These are phyloP conservation scores for Pseudorhombus dupliciocellatus DNA, from an alignment of 2,113 vertebrate genomes.

Conservation along the genomic window DNA sequence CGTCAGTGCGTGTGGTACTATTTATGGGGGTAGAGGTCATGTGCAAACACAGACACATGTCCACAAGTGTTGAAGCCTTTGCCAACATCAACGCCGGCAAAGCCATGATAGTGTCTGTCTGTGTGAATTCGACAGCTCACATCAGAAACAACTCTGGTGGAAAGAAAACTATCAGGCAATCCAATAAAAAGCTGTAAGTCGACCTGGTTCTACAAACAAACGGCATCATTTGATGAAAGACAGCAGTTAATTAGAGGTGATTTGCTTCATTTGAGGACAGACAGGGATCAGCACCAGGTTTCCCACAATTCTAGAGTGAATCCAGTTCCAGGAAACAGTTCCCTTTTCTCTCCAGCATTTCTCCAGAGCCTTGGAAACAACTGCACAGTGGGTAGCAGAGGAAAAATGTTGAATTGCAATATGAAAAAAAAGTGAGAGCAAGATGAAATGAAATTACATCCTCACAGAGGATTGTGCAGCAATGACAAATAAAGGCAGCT, in stretches of 20 bases:
- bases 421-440: neutral
- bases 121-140: slow-evolving; percentile 48
- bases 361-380: slow-evolving; percentile 5
- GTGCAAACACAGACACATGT: slow-evolving; percentile 52
- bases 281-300: neutral
- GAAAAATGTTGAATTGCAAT: slow-evolving; percentile 19
- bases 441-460: slow-evolving; percentile 6
- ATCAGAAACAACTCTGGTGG: slow-evolving; percentile 21
- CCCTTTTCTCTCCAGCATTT: neutral
- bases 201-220: slow-evolving; percentile 1
- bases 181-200: slow-evolving; percentile 4
- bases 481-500: slow-evolving; percentile 6
- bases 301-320: slow-evolving; percentile 24
- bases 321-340: slow-evolving; percentile 13
- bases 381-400: slow-evolving; percentile 2
- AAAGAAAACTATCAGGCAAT: slow-evolving; percentile 37
- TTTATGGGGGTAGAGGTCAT: slow-evolving; percentile 55
- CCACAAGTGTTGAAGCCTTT: slow-evolving; percentile 50
- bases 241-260: slow-evolving; percentile 6
- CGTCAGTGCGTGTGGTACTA: slow-evolving; percentile 59
- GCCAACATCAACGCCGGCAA: slow-evolving; percentile 62
- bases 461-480: slow-evolving; percentile 11
- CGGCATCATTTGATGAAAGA: slow-evolving; percentile 31
- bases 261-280: slow-evolving; percentile 26
- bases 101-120: slow-evolving; percentile 59